These are phyloP conservation scores for Vulpes ferrilata DNA, from an alignment of 2,113 vertebrate genomes.

Conservation along the genomic window DNA sequence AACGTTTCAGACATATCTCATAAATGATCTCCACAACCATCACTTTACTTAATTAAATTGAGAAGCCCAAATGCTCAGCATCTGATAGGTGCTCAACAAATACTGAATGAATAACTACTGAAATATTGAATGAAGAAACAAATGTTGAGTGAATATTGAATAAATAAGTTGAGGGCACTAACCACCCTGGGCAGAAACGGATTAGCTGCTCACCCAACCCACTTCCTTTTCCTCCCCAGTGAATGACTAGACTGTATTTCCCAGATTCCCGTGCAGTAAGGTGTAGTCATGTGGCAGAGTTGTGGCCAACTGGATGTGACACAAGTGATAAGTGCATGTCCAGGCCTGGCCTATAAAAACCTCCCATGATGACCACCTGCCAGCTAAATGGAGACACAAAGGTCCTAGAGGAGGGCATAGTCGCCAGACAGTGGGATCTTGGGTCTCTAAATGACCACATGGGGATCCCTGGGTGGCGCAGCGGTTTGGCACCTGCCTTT, in stretches of 20 bases:
- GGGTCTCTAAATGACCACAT: neutral
- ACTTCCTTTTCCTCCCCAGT: neutral
- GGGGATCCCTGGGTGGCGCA: no score
- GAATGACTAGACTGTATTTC: neutral
- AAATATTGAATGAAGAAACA: neutral
- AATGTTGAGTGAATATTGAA: neutral
- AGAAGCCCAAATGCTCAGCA: neutral
- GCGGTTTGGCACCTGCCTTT: no score
- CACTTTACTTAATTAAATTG: neutral
- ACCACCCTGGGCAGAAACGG: neutral
- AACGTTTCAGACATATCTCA: neutral
- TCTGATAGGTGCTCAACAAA: neutral
- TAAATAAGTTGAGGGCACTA: neutral
- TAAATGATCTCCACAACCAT: neutral
- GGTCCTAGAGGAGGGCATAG: neutral
- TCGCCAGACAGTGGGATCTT: neutral
- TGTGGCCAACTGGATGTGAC: neutral
- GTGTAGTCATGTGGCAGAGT: neutral
- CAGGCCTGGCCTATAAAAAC: neutral
- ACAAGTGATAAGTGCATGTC: no score
- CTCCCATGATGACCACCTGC: neutral
- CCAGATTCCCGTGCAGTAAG: neutral
- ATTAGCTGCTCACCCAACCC: no score
- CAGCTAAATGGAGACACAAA: neutral
- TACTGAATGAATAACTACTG: neutral